These are phyloP conservation scores for Rhinichthys osculus DNA, from an alignment of 2,797 vertebrate genomes.

Conservation along the genomic window DNA sequence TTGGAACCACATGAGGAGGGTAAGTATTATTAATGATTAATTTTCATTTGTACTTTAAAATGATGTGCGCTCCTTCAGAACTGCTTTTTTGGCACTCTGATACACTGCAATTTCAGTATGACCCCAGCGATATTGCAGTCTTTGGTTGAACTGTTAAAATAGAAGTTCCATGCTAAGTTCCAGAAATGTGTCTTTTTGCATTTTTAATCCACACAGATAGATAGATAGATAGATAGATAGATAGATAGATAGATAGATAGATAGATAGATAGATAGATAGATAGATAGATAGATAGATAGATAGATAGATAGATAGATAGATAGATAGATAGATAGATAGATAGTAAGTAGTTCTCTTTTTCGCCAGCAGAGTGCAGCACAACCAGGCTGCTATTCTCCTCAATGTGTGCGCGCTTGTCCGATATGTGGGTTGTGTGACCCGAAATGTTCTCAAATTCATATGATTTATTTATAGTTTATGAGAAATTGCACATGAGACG, in stretches of 20 bases:
- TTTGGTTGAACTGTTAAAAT: not conserved
- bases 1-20: not conserved
- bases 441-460: conserved; percentile 30
- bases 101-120: too few relatives aligned
- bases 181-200: not conserved
- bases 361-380: conserved; percentile 3
- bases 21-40: not conserved
- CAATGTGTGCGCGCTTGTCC: not conserved
- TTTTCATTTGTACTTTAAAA: not conserved
- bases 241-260: too few relatives aligned
- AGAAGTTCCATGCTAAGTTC: too few relatives aligned
- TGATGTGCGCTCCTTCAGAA: too few relatives aligned
- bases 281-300: too few relatives aligned
- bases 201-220: not conserved
- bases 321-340: too few relatives aligned
- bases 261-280: too few relatives aligned
- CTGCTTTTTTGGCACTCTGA: too few relatives aligned
- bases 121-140: too few relatives aligned
- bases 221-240: too few relatives aligned
- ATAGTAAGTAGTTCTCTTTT: not conserved
- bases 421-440: conserved; percentile 8
- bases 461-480: conserved; percentile 33
- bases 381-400: not conserved
- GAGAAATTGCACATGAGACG: not conserved
- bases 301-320: too few relatives aligned